Evolutionary conservation across 2,113 vertebrate genomes (phyloP), one percentile per base, ranked within the genome.

Genomic region (Dipodomys ordii): DNA sequence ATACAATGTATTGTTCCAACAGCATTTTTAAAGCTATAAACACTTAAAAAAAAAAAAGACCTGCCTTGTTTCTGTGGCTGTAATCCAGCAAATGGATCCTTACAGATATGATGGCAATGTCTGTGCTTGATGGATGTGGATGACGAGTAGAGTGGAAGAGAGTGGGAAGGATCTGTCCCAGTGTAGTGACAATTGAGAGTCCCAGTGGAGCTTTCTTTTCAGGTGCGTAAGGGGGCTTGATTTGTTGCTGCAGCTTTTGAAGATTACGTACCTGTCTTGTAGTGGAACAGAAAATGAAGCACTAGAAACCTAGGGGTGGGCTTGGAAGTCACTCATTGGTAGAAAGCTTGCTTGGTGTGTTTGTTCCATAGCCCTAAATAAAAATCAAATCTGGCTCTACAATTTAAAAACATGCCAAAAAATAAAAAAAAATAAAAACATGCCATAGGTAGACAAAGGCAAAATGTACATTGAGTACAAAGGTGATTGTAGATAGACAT

Each of bases 391-490:
- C 71, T n/a, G 19, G 83, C 23, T 89, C 74, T 79, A 28, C 28
- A 60, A 95, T 72, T 85, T 39, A 12, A 83, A n/a, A 83, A 25
- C 80, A 64, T 80, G 20, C 30, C 78, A 67, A 39, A 39, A 39
- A 39, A 39, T n/a, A n/a, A 12, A 83, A n/a, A 83, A n/a, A n/a
- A n/a, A 39, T 39, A 39, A 83, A n/a, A 83, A 35, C 80, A 64
- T 80, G 20, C 30, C 78, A 67, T 6, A 80, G 11, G 15, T 85
- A 69, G 65, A 87, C 30, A 82, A 57, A 94, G 78, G 76, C 64
- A 65, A n/a, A 83, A 57, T 92, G 57, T n/a, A 83, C 49, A 30
- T 19, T 87, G 71, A 87, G 12, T 67, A 91, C 83, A 87, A 68
- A 28, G 27, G 62, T 64, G 62, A 64, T 64, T 64, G 19, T 25